A percentile compares a stretch with the other conserved stretches of the same genome.
These are phyloP conservation scores for Chelonia mydas DNA, from an alignment of 2,797 vertebrate genomes.

Conservation along the genomic window DNA sequence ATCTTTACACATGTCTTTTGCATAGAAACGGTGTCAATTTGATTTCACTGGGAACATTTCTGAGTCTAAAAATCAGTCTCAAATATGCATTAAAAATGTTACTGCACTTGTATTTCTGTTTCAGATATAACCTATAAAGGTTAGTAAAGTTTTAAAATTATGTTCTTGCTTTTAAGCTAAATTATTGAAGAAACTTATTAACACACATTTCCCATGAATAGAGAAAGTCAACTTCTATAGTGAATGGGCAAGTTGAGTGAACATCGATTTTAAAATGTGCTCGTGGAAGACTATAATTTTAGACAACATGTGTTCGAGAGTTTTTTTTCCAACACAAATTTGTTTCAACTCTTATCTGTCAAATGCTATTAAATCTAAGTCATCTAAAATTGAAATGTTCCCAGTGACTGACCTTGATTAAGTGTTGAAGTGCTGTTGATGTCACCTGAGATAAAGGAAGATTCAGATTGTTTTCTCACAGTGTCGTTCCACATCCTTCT, in stretches of 20 bases:
- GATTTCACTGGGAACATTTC: constrained; percentile 75
- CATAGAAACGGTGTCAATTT: constrained; percentile 74
- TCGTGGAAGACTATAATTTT: constrained; percentile 57
- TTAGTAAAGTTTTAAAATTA: constrained; percentile 90
- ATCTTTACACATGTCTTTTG: constrained; percentile 72
- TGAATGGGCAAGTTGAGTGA: constrained; percentile 74
- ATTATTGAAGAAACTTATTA: constrained; percentile 87
- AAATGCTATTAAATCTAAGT: constrained; percentile 67
- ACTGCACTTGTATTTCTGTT: constrained; percentile 82
- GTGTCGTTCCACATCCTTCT: constrained; percentile 99
- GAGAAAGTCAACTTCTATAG: constrained; percentile 81
- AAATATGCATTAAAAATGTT: constrained; percentile 76
- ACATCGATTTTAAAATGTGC: constrained; percentile 75
- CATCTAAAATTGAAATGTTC: constrained; percentile 75
- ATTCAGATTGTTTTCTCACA: constrained; percentile 99
- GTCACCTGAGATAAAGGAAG: constrained; percentile 99
- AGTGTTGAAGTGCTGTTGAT: constrained; percentile 99
- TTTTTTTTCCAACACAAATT: constrained; percentile 44
- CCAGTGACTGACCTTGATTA: constrained; percentile 98
- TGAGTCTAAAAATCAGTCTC: constrained; percentile 67
- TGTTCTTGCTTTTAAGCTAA: constrained; percentile 87
- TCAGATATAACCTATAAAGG: constrained; percentile 83
- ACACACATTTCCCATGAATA: constrained; percentile 79
- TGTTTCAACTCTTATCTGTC: constrained; percentile 60
- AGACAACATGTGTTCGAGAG: constrained; percentile 53